Percentiles rank a stretch among this genome's conserved stretches.
Conservation (phyloP, 2,113 vertebrate genomes). For the Otus sunia region DNA sequence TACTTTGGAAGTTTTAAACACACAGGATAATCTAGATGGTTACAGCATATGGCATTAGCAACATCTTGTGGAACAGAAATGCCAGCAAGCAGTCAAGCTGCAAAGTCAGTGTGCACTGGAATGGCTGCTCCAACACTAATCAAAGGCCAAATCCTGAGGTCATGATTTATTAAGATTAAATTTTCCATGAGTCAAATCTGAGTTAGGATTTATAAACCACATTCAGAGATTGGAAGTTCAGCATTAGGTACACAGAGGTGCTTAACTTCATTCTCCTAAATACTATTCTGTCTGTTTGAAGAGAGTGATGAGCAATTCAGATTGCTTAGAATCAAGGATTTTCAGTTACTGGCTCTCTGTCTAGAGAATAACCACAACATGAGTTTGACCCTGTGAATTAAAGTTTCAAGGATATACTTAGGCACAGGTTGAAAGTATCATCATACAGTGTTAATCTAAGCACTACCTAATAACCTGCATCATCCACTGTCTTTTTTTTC, state of each 20-base stretch:
- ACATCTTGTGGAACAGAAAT: background rate
- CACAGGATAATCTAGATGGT: background rate
- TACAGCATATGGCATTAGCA: background rate
- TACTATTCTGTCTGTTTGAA: background rate
- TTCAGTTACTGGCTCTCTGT: background rate
- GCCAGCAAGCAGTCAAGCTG: background rate
- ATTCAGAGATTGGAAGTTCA: background rate
- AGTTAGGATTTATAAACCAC: background rate
- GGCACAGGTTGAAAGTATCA: background rate
- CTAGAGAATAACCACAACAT: background rate
- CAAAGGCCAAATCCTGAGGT: background rate
- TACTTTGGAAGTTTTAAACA: background rate
- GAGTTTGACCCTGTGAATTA: background rate
- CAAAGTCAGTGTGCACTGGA: background rate
- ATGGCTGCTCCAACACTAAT: background rate
- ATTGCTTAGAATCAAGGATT: background rate
- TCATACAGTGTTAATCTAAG: background rate
- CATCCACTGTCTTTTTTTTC: background rate
- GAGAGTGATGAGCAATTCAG: background rate
- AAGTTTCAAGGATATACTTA: background rate
- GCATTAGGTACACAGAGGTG: background rate
- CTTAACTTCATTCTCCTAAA: background rate
- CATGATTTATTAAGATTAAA: background rate
- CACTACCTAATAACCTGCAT: background rate
- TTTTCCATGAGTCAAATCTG: background rate